Conservation (phyloP, 2,113 vertebrate species). For the Microcebus jonahi region DNA sequence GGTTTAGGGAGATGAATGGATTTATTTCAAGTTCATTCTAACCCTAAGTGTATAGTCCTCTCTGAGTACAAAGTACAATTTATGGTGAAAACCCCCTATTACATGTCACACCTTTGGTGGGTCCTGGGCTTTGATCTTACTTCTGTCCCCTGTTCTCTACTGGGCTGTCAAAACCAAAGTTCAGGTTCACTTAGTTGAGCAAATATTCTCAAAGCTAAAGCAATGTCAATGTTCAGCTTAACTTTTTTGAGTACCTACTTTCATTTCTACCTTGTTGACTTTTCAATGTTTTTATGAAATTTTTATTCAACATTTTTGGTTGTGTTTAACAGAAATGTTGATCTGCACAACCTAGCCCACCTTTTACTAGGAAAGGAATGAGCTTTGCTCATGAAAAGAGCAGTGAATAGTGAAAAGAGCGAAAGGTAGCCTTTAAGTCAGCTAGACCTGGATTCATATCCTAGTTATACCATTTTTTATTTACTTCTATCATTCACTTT, state of each 20-base stretch:
- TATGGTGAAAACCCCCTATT: not conserved
- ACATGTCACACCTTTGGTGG: not conserved
- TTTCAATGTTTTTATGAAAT: not conserved
- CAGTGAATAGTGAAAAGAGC: not conserved
- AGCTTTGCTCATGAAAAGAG: slow-evolving; percentile 23
- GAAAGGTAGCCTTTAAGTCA: not conserved
- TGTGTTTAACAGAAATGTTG: not conserved
- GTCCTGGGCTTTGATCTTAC: not conserved
- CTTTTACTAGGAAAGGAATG: not conserved
- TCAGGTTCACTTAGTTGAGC: not conserved
- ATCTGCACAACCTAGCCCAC: not conserved
- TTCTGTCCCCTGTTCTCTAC: not conserved
- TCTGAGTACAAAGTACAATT: not conserved
- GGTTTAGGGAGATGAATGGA: not conserved
- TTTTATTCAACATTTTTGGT: not conserved
- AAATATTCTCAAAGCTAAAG: slow-evolving; percentile 10
- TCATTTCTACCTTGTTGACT: not conserved
- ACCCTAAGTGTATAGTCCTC: not conserved
- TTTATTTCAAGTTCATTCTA: not conserved
- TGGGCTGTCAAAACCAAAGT: not conserved
- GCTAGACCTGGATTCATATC: not conserved
- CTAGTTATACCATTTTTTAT: not conserved
- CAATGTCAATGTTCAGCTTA: not conserved
- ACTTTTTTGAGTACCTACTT: not conserved
- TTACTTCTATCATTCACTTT: not conserved